Evolutionary conservation across 2,888 invertebrate species (phyloP), one percentile per base, ranked within the genome.

Genomic region (Esperia sulphurella): DNA sequence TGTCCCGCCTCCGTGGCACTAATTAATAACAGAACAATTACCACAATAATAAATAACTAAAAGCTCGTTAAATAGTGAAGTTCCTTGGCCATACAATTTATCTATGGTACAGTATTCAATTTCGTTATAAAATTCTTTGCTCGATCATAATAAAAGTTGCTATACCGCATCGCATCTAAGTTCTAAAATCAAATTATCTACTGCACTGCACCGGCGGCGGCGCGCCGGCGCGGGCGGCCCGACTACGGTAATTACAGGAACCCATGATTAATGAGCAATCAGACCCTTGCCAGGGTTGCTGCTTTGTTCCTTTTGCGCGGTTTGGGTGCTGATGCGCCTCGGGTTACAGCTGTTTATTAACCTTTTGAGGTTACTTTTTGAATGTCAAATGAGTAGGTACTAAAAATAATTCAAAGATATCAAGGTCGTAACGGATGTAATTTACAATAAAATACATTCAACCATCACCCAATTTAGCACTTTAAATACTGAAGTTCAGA

Each of bases 191-290:
- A 79, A 83, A 85, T 84, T 83, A 82, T 65, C 21, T 21, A 21
- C 21, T 21, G 21, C 21, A 21, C 21, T 21, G 21, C 21, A 21
- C 21, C 21, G 60, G 59, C 63, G 57, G 62, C 55, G 61, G 65
- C 67, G 75, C 75, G 76, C 73, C 70, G 76, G 78, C 73, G 75
- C 67, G 71, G 84, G 83, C 21, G 21, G 21, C 21, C 21, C 21
- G 21, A 21, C 21, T 21, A 21, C 3, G 35, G 35, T 35, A 83
- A 84, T 86, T 83, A 85, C 80, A 75, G 74, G 71, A 73, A 75
- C 67, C 64, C 65, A 28, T 87, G 88, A 87, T 86, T 87, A 88
- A 87, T 84, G 87, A 85, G 81, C 80, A 75, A 81, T 83, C 81
- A 80, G 78, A 70, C 75, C 77, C 73, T 70, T 10, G n/a, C 13